Conservation (phyloP, 2,888 invertebrate genomes). For the Tubiluchus corallicola region DNA sequence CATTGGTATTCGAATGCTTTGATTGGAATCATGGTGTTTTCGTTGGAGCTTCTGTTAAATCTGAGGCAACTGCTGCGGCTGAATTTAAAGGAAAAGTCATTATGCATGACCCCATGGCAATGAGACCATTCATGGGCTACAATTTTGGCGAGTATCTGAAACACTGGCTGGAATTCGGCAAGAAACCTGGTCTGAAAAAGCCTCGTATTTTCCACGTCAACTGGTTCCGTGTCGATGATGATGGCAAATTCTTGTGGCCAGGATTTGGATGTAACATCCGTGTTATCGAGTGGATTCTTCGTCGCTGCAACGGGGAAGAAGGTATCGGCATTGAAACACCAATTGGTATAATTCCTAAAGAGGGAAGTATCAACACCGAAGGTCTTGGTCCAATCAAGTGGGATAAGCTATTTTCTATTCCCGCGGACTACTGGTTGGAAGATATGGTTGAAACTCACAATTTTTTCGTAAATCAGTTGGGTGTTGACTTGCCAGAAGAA, state of each 20-base stretch:
- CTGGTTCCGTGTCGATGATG: conserved; percentile 17
- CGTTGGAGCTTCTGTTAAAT: conserved; percentile 19
- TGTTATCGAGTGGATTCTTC: conserved; percentile 18
- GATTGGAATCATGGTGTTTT: conserved; percentile 25
- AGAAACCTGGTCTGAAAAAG: too few species aligned
- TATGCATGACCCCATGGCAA: conserved; percentile 21
- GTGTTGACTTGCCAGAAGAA: conserved; percentile 24
- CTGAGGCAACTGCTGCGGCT: conserved; percentile 22
- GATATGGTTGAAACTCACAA: conserved; percentile 25
- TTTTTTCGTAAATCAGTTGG: conserved; percentile 28
- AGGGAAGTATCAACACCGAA: conserved; percentile 10
- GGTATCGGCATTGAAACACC: conserved; percentile 21
- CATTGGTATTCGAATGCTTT: conserved; percentile 22
- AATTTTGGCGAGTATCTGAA: conserved; percentile 20
- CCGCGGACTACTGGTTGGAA: conserved; percentile 1
- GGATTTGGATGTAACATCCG: conserved; percentile 20
- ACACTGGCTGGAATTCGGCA: conserved; percentile 17
- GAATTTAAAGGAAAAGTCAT: conserved; percentile 17
- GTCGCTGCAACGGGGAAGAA: conserved; percentile 16
- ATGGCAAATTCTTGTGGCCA: conserved; percentile 17
- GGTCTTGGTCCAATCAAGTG: not conserved
- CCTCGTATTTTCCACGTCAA: conserved; percentile 21
- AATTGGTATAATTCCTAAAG: conserved; percentile 26
- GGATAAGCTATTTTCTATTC: not conserved
- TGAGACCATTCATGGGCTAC: conserved; percentile 20